These are phyloP conservation scores for Stenichneumon culpator DNA, from an alignment of 2,888 invertebrate species.

Conservation along the genomic window DNA sequence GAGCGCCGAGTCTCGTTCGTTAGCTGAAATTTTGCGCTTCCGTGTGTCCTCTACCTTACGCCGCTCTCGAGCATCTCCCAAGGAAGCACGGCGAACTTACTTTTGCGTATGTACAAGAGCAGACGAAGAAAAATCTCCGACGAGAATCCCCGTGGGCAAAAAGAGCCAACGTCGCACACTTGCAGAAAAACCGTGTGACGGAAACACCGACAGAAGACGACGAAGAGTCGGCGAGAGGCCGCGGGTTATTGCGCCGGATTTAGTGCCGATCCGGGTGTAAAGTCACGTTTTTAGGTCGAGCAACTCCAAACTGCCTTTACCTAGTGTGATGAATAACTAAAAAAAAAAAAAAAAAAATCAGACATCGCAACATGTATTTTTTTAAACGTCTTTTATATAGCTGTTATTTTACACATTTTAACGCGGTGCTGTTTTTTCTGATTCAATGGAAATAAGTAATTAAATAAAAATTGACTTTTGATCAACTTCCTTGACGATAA, in stretches of 20 bases:
- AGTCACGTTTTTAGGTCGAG: slow-evolving; percentile 40
- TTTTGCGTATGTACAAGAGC: background rate
- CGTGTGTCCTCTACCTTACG: slow-evolving; percentile 10
- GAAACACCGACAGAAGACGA: background rate
- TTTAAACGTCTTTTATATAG: background rate
- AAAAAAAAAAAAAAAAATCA: slow-evolving; percentile 19
- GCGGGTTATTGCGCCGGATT: slow-evolving; percentile 3
- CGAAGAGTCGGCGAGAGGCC: background rate
- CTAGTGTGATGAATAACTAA: slow-evolving; percentile 1
- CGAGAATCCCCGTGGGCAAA: slow-evolving; percentile 8
- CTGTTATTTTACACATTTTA: background rate
- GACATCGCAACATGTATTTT: too few relatives aligned
- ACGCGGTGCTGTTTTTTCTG: too few relatives aligned
- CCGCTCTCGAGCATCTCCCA: slow-evolving; percentile 17
- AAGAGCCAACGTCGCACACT: slow-evolving; percentile 1
- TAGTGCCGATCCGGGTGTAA: slow-evolving; percentile 1
- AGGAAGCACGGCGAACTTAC: slow-evolving; percentile 5
- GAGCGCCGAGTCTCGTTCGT: slow-evolving; percentile 67
- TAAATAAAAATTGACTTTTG: too few relatives aligned
- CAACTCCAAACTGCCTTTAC: background rate
- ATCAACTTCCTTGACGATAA: too few relatives aligned
- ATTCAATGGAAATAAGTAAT: too few relatives aligned
- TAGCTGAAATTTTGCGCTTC: slow-evolving; percentile 55
- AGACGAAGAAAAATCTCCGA: slow-evolving; percentile 18
- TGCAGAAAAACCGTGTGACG: background rate